Percentiles rank a stretch among this genome's conserved stretches.
These are phyloP conservation scores for Limonius californicus DNA, from an alignment of 1,140 invertebrate genomes.

Conservation along the genomic window DNA sequence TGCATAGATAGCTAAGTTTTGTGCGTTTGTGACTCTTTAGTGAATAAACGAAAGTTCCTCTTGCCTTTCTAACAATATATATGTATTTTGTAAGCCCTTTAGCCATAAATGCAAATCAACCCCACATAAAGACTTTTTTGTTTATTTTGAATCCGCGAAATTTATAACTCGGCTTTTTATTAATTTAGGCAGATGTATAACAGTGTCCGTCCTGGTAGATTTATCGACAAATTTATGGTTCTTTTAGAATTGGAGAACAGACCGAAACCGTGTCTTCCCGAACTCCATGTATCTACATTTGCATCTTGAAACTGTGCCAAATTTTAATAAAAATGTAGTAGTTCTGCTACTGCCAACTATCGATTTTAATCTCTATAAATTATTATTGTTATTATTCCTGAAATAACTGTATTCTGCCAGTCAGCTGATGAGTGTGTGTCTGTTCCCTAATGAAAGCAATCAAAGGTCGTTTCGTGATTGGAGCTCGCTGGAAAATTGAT, in stretches of 20 bases:
- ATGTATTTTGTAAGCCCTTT: no score
- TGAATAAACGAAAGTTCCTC: no score
- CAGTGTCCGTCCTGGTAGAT: neutral
- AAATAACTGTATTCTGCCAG: neutral
- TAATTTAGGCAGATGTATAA: neutral
- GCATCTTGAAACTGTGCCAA: constrained; percentile 2
- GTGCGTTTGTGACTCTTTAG: no score
- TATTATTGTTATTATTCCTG: neutral
- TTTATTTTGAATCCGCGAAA: neutral
- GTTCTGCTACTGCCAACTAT: neutral
- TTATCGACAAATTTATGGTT: neutral
- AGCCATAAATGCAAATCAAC: no score
- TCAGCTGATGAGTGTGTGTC: neutral
- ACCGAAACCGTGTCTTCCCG: no score
- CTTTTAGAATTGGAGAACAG: no score
- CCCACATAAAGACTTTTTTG: neutral
- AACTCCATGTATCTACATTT: neutral
- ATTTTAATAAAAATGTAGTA: constrained; percentile 9
- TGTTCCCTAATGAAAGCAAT: constrained; percentile 4
- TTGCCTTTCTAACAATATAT: no score
- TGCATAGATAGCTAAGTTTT: no score
- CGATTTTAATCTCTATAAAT: constrained; percentile 9
- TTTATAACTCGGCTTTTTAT: neutral
- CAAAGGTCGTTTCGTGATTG: neutral
- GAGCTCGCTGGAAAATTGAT: neutral